Base-by-base conservation (phyloP, 2,888 invertebrate genomes). In the Papilio gigon region DNA sequence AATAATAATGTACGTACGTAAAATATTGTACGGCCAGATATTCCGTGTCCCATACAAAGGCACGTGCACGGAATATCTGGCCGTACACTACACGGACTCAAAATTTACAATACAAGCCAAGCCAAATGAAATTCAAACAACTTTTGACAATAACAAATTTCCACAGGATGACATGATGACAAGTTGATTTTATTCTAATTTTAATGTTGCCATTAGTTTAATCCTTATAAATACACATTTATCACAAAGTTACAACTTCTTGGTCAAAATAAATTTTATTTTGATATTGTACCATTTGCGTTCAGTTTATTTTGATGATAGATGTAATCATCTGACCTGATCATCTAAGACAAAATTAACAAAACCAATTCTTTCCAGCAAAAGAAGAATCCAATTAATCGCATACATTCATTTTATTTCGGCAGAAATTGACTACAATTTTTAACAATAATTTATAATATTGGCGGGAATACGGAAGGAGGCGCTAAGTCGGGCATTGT, bases 401-500 rank as follows among this genome's bases (percentile, higher is more conserved):
- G 14, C 5, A 53, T 3, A 37, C 3, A 17, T 37, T 37, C 22
- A 20, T 59, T 37, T 37, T 17, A 20, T 56, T 40, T 25, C 25
- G 25, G 3, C 42, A 62, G 5, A 12, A 4, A 25, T 14, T 44
- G 20, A 47, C 17, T 59, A 9, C 14, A 30, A 2, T 44, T 42
- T 20, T 12, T 12, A 14, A 33, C 9, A 53, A 12, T 20, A 17
- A 53, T 17, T 68, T 14, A 62, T 80, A 74, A 84, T 71, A 90
- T 88, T n/a, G 86, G 89, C 2, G 90, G 91, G 30, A 91, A 75
- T 71, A 78, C 81, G 0, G 80, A 71, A 2, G 73, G 63, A 0
- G 79, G 78, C 0, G 80, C 83, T 0, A 70, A 62, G 71, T 90
- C 87, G 0, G 81, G 78, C 20, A 67, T 67, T 6, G 89, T 70